Evolutionary conservation across 2,113 vertebrate species (phyloP), one percentile per base, ranked within the genome.

Genomic region (Daphoenositta chrysoptera): DNA sequence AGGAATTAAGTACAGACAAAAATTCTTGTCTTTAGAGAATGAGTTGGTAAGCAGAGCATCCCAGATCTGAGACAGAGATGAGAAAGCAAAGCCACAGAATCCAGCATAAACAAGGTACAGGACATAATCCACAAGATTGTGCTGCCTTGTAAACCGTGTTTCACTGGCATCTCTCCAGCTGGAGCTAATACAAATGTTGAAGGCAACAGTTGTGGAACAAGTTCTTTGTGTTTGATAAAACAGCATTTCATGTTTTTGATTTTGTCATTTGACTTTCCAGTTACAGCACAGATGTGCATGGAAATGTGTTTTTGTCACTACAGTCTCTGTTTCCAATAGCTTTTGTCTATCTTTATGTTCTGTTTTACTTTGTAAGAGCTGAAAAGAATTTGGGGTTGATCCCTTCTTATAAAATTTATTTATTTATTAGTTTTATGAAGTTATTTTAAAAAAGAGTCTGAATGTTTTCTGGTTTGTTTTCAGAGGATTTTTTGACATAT

Each of bases 81-180:
- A 76, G 85, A 78, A 75, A 76, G 47, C 19, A 77, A 76, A 82
- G 26, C 39, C 48, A 51, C 40, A 58, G 28, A 88, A 87, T 80
- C 68, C 92, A 83, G 93, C 91, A 89, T 60, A 82, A 96, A 82
- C 57, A 94, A 76, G 48, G 76, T 79, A 50, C 35, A 82, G 69
- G 78, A 75, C 11, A 28, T 37, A 88, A 61, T 86, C 76, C 50
- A 70, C 69, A 65, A 47, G 68, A 89, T 3, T 81, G 27, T 92
- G 53, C 61, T 80, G 78, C 69, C 30, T 85, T 92, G n/a, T 82
- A 82, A 57, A 83, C 45, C 0, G 0, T 87, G 33, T 73, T 85
- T 90, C 53, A 27, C 20, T 89, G 68, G 26, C 79, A n/a, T 66
- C 48, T 76, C 79, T 86, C 71, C 90, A 94, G 35, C 10, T 84